phyloP scores from a whole-genome alignment of 1,140 invertebrate species.

The Phortica variegata region DNA sequence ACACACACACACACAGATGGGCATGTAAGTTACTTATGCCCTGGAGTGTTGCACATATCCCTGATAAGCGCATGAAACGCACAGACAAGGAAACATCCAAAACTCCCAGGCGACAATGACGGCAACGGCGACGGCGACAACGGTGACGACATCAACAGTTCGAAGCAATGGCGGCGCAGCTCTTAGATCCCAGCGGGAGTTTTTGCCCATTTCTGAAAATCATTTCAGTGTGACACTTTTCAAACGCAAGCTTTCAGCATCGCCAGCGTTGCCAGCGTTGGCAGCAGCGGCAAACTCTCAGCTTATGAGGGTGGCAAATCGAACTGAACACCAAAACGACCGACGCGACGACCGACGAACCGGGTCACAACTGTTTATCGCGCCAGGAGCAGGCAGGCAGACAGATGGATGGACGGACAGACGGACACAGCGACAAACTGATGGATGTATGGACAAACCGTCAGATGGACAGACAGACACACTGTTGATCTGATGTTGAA shows the following conservation, averaged over 20 bases:
- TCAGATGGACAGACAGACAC: too few species aligned
- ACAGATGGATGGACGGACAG: too few species aligned
- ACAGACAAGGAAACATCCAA: slow-evolving; percentile 21
- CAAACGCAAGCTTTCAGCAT: too few species aligned
- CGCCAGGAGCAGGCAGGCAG: too few species aligned
- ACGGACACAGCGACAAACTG: too few species aligned
- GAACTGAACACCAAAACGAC: too few species aligned
- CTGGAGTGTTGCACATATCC: slow-evolving; percentile 56
- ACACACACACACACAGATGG: not conserved
- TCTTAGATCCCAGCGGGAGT: slow-evolving; percentile 53
- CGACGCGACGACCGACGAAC: too few species aligned
- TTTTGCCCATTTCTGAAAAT: slow-evolving; percentile 32
- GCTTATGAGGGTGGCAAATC: too few species aligned
- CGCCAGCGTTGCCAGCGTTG: too few species aligned
- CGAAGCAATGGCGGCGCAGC: slow-evolving; percentile 32
- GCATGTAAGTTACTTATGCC: slow-evolving; percentile 22
- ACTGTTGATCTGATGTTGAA: not conserved
- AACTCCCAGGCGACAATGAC: slow-evolving; percentile 14
- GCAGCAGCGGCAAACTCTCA: too few species aligned
- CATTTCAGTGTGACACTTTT: slow-evolving; percentile 32
- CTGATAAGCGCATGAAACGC: slow-evolving; percentile 48
- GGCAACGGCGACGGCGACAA: slow-evolving; percentile 6
- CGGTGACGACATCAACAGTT: not conserved
- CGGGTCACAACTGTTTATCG: too few species aligned
- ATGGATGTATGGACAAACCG: too few species aligned